Percentiles rank a stretch among this genome's conserved stretches.
Conservation (phyloP, 2,113 vertebrate species). For the Mohoua ochrocephala region DNA sequence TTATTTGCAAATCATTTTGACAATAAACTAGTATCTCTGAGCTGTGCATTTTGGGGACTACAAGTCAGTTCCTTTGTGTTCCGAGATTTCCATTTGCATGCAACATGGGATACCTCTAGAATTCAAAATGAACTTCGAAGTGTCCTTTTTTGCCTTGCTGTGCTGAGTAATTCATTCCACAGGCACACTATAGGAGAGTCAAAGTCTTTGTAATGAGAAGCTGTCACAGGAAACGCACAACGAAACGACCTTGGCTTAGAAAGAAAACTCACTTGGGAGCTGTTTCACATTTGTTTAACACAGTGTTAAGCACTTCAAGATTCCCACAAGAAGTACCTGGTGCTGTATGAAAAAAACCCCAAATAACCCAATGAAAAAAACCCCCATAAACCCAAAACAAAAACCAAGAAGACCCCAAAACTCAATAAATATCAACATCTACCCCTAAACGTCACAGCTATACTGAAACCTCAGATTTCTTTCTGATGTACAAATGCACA, state of each 20-base stretch:
- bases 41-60: background rate
- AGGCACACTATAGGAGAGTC: background rate
- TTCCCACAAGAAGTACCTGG: background rate
- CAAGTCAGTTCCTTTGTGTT: background rate
- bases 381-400: background rate
- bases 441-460: background rate
- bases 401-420: background rate
- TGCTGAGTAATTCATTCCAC: background rate
- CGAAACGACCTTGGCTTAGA: background rate
- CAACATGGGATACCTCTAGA: background rate
- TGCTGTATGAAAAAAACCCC: background rate
- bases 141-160: background rate
- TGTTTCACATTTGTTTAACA: background rate
- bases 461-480: background rate
- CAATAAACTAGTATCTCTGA: slow-evolving; percentile 6
- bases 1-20: slow-evolving; percentile 51
- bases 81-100: background rate
- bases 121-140: background rate
- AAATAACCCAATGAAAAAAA: background rate
- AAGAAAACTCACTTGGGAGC: background rate
- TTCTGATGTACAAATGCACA: background rate
- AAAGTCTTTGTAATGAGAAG: background rate
- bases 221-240: background rate
- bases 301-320: background rate
- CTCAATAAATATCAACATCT: background rate